Evolutionary conservation across 2,888 invertebrate species (phyloP).

Genomic region (Plagodis pulveraria): DNA sequence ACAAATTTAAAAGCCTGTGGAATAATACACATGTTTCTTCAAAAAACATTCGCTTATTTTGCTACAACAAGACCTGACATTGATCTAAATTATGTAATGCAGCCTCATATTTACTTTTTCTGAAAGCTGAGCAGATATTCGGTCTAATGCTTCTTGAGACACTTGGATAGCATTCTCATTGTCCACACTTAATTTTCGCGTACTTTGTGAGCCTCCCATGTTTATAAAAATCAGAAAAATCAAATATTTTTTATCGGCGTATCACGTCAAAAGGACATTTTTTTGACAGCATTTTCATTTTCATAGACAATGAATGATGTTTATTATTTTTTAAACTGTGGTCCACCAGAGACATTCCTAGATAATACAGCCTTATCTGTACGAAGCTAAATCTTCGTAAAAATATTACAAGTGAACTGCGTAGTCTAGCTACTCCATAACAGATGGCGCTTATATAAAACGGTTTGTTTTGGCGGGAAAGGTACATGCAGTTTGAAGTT

Average conservation of each 20-base stretch:
- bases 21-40: constrained; percentile 19
- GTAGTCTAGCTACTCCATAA: constrained; percentile 31
- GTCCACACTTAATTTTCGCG: constrained; percentile 78
- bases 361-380: background rate
- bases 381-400: background rate
- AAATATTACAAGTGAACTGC: no score
- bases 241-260: constrained; percentile 68
- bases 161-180: constrained; percentile 81
- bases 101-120: constrained; percentile 73
- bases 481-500: no score
- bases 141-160: constrained; percentile 77
- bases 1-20: constrained; percentile 25
- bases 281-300: constrained; percentile 21
- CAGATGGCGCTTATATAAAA: constrained; percentile 36
- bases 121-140: constrained; percentile 74
- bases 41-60: constrained; percentile 29
- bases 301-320: no score
- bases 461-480: constrained; percentile 2
- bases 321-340: background rate
- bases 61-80: constrained; percentile 63
- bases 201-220: constrained; percentile 86
- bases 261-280: constrained; percentile 76
- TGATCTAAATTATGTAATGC: constrained; percentile 82
- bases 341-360: background rate
- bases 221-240: constrained; percentile 44